Evolutionary conservation across 2,888 invertebrate genomes (phyloP), one percentile per base, ranked within the genome.

Genomic region (Trissolcus brochymenae): DNA sequence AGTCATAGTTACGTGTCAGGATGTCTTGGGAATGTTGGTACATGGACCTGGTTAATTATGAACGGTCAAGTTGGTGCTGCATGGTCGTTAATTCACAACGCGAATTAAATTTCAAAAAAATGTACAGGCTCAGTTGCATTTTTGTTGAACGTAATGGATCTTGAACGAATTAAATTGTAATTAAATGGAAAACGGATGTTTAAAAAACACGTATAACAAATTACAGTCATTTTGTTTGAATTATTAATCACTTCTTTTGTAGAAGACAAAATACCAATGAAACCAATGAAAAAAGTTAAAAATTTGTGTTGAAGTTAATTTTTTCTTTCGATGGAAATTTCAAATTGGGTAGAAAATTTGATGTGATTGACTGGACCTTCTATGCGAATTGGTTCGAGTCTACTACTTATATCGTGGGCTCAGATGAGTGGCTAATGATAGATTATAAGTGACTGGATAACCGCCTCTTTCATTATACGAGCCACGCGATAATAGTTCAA

Each of bases 401-500:
- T 64, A 64, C 49, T 64, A 67, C 72, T 76, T 76, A 67, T 41
- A 57, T 57, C 59, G 50, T 67, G 59, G 50, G 54, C 29, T 17
- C 21, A 53, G 62, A 71, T 55, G 57, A 67, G 59, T 16, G 53
- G 41, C 41, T 65, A 64, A 76, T 64, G 61, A 64, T 75, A 68
- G 68, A 54, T 41, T 60, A 57, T 71, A 76, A 76, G 61, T 67
- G 57, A 66, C 54, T 62, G 6, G 16, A 43, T 72, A 62, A 62
- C 59, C 51, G 67, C 67, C 71, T 64, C 59, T 56, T 67, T 62
- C 51, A 76, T 71, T 76, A 64, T 59, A 25, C 11, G 25, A 66
- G 76, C 62, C 62, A 67, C 71, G 67, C 67, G 76, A 71, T 71
- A 54, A 56, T 67, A 53, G 71, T 61, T 56, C 53, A 50, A 65